Evolutionary conservation across 2,888 invertebrate genomes (phyloP), one percentile per base, ranked within the genome.

Genomic region (Drosophila kuntzei): DNA sequence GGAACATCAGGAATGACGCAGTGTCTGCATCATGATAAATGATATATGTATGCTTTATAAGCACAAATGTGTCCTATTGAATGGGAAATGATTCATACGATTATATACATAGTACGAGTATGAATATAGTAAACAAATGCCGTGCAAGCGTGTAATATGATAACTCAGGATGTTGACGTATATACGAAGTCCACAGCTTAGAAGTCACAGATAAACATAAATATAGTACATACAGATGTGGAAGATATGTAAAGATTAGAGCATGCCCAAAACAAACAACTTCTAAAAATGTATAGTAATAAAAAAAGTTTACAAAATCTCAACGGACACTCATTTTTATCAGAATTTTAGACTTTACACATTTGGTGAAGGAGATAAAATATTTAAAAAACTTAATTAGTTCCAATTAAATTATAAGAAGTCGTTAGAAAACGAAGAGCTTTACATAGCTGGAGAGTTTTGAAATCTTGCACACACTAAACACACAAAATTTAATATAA

Each of bases 91-190:
- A 77, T 59, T 67, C 58, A 77, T 60, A 12, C 29, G 29, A 18
- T 8, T 22, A 25, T 32, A 44, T 29, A 49, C 20, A 18, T 43
- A 53, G 54, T 44, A 53, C n/a, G 18, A 50, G 34, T 63, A 34
- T 16, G 32, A 18, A 11, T 16, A 43, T 64, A 63, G 63, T 63
- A 76, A 73, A 47, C 54, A 70, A 76, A 43, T 54, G 44, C 34
- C 53, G 37, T 14, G 8, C 16, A 16, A 25, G 34, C 8, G 20
- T 27, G 74, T 32, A 72, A 72, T 50, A 8, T 27, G 77, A 74
- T 57, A 66, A n/a, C 66, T 20, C 50, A 77, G 73, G 74, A 74
- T 72, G 61, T 74, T 51, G 53, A 46, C 22, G 43, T 37, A n/a
- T n/a, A n/a, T n/a, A 29, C 22, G 12, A 14, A 41, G 34, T 37